Percentiles rank a stretch among this genome's conserved stretches.
These are phyloP conservation scores for Siniperca undulata DNA, from an alignment of 2,797 vertebrate genomes.

Conservation along the genomic window DNA sequence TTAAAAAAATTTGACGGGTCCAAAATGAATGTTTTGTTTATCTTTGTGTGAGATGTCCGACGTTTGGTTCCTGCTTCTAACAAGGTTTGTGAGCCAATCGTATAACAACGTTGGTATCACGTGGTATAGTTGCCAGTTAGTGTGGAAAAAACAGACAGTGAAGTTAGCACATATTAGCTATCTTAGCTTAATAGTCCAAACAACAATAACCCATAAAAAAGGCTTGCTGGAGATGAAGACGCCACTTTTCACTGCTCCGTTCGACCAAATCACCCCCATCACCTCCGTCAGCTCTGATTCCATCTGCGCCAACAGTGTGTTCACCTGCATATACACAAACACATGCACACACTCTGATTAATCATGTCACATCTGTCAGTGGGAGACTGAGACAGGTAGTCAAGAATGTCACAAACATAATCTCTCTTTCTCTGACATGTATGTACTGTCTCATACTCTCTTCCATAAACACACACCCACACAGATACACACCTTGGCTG, in stretches of 20 bases:
- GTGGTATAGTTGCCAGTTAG: no score
- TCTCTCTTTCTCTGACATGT: conserved; percentile 29
- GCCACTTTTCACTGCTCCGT: conserved; percentile 81
- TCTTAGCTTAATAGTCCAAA: no score
- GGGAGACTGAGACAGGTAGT: conserved; percentile 57
- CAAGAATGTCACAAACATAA: conserved; percentile 63
- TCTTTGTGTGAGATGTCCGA: no score
- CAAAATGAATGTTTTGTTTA: no score
- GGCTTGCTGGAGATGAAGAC: conserved; percentile 90
- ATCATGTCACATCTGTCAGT: conserved; percentile 53
- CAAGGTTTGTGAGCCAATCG: no score
- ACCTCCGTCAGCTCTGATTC: conserved; percentile 84
- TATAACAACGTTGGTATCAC: no score
- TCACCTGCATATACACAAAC: conserved; percentile 83
- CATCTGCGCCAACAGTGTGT: conserved; percentile 86
- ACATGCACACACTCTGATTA: conserved; percentile 48
- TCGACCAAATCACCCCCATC: conserved; percentile 89
- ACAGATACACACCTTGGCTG: conserved; percentile 84
- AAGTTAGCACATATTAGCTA: no score
- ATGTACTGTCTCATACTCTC: conserved; percentile 20
- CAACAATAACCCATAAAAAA: background rate
- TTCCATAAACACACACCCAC: conserved; percentile 43
- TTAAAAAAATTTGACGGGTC: no score
- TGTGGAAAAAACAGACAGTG: no score
- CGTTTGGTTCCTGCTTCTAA: no score